Evolutionary conservation across 2,888 invertebrate species (phyloP), one percentile per base, ranked within the genome.

Genomic region (Ferrisia virgata): DNA sequence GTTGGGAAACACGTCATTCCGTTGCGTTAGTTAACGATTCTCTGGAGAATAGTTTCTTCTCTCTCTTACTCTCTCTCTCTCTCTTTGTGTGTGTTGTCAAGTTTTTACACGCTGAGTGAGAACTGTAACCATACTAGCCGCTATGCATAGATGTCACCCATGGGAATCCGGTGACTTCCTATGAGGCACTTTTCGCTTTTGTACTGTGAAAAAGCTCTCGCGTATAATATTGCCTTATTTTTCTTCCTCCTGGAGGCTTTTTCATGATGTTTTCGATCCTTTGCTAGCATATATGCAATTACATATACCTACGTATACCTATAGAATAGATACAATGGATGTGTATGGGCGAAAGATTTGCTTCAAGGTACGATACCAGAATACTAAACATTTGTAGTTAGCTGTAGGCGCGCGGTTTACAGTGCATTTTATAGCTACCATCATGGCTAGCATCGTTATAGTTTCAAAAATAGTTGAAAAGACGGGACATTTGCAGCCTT

Each of bases 171-270:
- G 47, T 43, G 83, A 83, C 72, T 83, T 83, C 76, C 83, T 47
- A 76, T 72, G 76, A 72, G 83, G 72, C 83, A 83, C 76, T 83
- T 83, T 83, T 83, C 83, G 83, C 83, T 47, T 83, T 83, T 83
- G 64, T 64, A 13, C 64, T 64, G 64, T 64, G 64, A 64, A 64
- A 64, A 64, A 64, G 64, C 64, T 64, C 28, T 28, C 15, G n/a
- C n/a, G 64, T 64, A 64, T 64, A 64, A 64, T 64, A 25, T 64
- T 15, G 64, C 28, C 64, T 64, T 28, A 64, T 64, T 25, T 28
- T 28, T 64, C 15, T 64, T 13, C 3, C 9, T n/a, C n/a, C 58
- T 58, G 58, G 15, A 47, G 22, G 53, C 22, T 53, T 11, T 6
- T 53, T 53, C 22, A 18, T 11, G 22, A 4, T 18, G 18, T 53